phyloP scores from a whole-genome alignment of 2,888 invertebrate genomes.

The Leptopilina syphax region DNA sequence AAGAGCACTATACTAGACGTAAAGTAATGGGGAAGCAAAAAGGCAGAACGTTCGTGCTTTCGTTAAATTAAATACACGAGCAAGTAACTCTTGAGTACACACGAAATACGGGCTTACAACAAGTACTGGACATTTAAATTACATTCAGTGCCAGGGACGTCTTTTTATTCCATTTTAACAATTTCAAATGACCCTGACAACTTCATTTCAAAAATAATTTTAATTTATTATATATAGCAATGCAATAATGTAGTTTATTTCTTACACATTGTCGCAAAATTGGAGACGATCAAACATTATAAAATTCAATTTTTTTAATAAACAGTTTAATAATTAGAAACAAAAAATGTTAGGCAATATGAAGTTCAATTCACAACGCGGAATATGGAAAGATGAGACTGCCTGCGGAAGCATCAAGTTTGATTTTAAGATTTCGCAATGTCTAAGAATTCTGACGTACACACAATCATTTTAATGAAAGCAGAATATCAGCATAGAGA shows the following conservation, averaged over 20 bases:
- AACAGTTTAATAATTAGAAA: too few relatives aligned
- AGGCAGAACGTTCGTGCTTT: slow-evolving; percentile 70
- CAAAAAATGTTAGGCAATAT: not conserved
- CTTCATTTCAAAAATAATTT: too few relatives aligned
- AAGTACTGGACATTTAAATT: not conserved
- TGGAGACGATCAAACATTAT: too few relatives aligned
- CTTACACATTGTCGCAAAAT: too few relatives aligned
- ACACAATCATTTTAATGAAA: not conserved
- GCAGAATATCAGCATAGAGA: not conserved
- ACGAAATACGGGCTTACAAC: not conserved
- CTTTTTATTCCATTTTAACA: not conserved
- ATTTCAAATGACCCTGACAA: too few relatives aligned
- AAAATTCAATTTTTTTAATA: too few relatives aligned
- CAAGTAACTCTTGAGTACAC: slow-evolving; percentile 51
- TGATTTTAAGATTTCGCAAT: slow-evolving; percentile 18
- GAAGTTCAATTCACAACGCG: not conserved
- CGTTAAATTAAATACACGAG: slow-evolving; percentile 69
- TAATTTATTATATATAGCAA: too few relatives aligned
- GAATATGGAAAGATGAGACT: slow-evolving; percentile 5
- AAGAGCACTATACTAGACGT: not conserved
- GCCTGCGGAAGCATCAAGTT: slow-evolving; percentile 8
- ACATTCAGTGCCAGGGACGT: not conserved
- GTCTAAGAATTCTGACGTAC: not conserved
- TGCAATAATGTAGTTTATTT: too few relatives aligned
- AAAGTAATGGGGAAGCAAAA: slow-evolving; percentile 52